These are phyloP conservation scores for Calyptomena viridis DNA, from an alignment of 2,113 vertebrate species.

Conservation along the genomic window DNA sequence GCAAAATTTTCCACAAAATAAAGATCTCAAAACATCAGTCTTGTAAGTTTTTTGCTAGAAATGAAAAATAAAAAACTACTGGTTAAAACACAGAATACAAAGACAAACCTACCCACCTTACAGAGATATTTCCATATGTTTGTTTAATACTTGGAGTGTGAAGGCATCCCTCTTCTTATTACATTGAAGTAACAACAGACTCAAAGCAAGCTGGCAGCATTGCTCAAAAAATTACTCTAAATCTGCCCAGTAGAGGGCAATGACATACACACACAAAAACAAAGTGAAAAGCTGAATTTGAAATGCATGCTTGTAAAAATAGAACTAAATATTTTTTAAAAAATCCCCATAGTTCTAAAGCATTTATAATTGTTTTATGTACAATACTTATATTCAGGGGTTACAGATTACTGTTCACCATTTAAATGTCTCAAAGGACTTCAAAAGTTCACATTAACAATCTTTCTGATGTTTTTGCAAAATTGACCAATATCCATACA, in stretches of 20 bases:
- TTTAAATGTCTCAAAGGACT: neutral
- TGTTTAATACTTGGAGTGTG: neutral
- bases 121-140: neutral
- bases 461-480: neutral
- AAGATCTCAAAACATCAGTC: neutral
- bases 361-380: neutral
- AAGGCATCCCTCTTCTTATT: neutral
- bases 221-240: neutral
- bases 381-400: neutral
- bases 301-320: neutral
- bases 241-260: constrained; percentile 61
- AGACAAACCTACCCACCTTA: neutral
- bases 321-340: neutral
- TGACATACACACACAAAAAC: neutral
- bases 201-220: neutral
- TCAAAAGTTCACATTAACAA: neutral
- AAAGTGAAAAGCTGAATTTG: neutral
- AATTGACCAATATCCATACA: neutral
- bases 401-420: neutral
- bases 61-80: neutral
- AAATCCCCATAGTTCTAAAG: neutral
- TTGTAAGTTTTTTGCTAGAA: neutral
- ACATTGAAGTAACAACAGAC: neutral
- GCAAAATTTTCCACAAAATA: neutral
- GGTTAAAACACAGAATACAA: neutral